Evolutionary conservation across 2,113 vertebrate genomes (phyloP), one percentile per base, ranked within the genome.

Genomic region (Lophius piscatorius): DNA sequence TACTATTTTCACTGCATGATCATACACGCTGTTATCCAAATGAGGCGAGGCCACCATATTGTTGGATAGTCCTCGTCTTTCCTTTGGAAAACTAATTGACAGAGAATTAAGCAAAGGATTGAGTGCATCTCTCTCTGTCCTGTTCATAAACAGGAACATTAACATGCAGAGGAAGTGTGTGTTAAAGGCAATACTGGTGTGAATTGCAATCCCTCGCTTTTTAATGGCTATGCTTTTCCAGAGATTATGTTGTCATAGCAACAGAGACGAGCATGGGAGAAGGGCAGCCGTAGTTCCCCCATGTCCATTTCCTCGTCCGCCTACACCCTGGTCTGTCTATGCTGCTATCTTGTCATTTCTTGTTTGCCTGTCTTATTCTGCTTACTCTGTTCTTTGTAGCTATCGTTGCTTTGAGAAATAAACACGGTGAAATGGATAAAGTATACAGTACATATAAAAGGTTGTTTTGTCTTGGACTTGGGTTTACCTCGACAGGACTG

Each of bases 231-330:
- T 13, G 4, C 51, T 69, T 55, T 59, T 66, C 60, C 40, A 26
- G 23, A 51, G 47, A 69, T 51, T 35, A 18, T 6, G 74, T 65
- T 34, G 76, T 36, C 81, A 70, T 71, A 39, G 81, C 55, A 76
- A 88, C 77, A 11, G 41, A 45, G 17, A 18, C 1, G n/a, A 62
- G 59, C 21, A 42, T 4, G 16, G 5, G 28, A 55, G 54, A 38
- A 20, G 63, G 42, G 23, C 35, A 50, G 3, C 21, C 16, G 42
- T 33, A 59, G 17, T 26, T 38, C 46, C 45, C 22, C 35, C 33
- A 9, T 47, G n/a, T 47, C 23, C 5, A 1, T 56, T 45, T 64
- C 20, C 29, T 62, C 14, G 18, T 45, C 55, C 40, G 10, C 52
- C 64, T 9, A 63, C 71, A 60, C 41, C 22, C 29, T 10, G 9